Evolutionary conservation across 2,113 vertebrate genomes (phyloP), one percentile per base, ranked within the genome.

Genomic region (Donacobius atricapilla): DNA sequence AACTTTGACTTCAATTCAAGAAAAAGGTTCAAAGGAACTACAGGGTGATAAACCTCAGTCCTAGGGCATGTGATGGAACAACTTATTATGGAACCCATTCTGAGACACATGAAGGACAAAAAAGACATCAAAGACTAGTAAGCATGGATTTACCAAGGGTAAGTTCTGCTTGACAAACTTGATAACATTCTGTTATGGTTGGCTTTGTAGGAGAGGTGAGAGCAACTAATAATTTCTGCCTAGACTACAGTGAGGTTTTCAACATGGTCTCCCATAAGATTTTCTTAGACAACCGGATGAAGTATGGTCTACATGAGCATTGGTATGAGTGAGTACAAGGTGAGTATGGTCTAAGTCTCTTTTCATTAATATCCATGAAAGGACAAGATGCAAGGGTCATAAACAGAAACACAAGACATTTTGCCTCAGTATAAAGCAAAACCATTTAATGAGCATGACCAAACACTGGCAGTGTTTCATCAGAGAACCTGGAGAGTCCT

Each of bases 371-470:
- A 22, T 20, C 8, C 3, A 27, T 21, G 9, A 56, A 25, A 40
- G 17, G 4, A 24, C 10, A 56, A 56, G 20, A 35, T 47, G 5
- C 15, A 61, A 78, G 5, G 9, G 8, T 14, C 31, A 37, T 19
- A 71, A 56, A 66, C 7, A 18, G 39, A 71, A 69, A 44, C 8
- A 60, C 2, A 18, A 23, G 14, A 42, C 1, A 1, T 57, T 80
- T 66, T 81, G 15, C 13, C 27, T 53, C 7, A 87, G 37, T 10
- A 13, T 15, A 31, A 35, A 9, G 20, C 11, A 65, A 83, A 58
- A 53, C 0, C 1, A 13, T 82, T 70, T 70, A 65, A 42, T 1
- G 1, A 72, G 3, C 6, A 27, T 33, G 19, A 73, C 14, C 1
- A 5, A 45, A 9, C 18, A 39, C 24, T 42, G 23, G 1, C 16